Evolutionary conservation across 2,888 invertebrate genomes (phyloP), one percentile per base, ranked within the genome.

Genomic region (Blera fallax): DNA sequence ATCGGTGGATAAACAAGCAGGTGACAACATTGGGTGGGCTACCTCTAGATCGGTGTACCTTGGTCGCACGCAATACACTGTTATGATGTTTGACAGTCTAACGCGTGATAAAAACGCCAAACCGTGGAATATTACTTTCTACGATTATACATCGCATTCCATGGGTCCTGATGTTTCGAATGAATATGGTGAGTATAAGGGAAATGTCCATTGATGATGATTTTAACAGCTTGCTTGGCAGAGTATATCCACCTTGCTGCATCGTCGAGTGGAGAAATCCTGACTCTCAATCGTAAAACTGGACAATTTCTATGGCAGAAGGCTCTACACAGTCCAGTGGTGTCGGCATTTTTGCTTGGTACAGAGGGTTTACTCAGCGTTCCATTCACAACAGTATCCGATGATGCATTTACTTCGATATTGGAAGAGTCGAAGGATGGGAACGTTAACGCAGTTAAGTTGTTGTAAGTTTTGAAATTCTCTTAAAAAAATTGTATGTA

Each of bases 111-210:
- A 93, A 81, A 93, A 94, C 88, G 93, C 93, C 70, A 95, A 96
- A 90, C 95, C 95, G 87, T 99, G 99, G 99, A 99, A 99, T 93
- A 97, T 99, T 4, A 99, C 99, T 0, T 99, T 97, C 93, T 97
- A 96, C 90, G 99, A 99, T 92, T 99, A 99, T 91, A 96, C 98
- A 1, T 95, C 97, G 0, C 94, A 94, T 90, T 95, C 95, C 87
- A 97, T 95, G 95, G 95, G 95, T 54, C 94, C 95, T 64, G 96
- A 97, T 90, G 94, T 95, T 92, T 93, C 95, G 3, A 95, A 95
- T 89, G 95, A 96, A 92, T 98, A 98, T 93, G 96, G 97, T 97
- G 91, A 91, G 93, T 90, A 40, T 3, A 1, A 21, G 14, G 2
- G 3, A 4, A 50, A 87, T 88, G 80, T 74, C 7, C 11, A 37